Evolutionary conservation across 2,888 invertebrate species (phyloP).

Genomic region (Conistra vaccinii): DNA sequence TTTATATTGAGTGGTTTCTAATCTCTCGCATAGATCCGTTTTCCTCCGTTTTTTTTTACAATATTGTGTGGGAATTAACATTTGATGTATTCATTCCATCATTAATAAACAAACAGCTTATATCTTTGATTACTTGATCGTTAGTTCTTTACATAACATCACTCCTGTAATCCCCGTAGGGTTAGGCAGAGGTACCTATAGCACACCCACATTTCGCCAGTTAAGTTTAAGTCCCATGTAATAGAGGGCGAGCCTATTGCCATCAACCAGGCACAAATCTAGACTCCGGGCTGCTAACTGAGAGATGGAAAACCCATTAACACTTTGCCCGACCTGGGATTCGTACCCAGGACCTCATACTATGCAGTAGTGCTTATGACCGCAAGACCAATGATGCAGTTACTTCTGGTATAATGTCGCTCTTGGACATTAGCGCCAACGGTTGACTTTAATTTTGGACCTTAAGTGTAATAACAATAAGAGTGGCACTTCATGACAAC

Average conservation of each 20-base stretch:
- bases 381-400: not conserved
- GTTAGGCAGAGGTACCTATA: not conserved
- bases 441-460: not conserved
- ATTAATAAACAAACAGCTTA: not conserved
- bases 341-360: not conserved
- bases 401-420: not conserved
- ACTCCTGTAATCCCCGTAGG: not conserved
- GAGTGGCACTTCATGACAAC: slow-evolving; percentile 8
- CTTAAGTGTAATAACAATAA: not conserved
- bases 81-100: slow-evolving; percentile 17
- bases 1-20: slow-evolving; percentile 22
- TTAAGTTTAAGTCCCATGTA: not conserved
- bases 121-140: not conserved
- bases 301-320: not conserved
- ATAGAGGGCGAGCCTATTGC: not conserved
- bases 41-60: not conserved
- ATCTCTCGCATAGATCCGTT: slow-evolving; percentile 2
- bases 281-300: not conserved
- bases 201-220: not conserved
- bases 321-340: not conserved
- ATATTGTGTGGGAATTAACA: not conserved
- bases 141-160: not conserved
- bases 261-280: not conserved
- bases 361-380: not conserved
- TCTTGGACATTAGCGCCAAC: not conserved